A percentile compares a stretch with the other conserved stretches of the same genome.
Conservation (phyloP, 2,113 vertebrate genomes). For the Prunella fulvescens region DNA sequence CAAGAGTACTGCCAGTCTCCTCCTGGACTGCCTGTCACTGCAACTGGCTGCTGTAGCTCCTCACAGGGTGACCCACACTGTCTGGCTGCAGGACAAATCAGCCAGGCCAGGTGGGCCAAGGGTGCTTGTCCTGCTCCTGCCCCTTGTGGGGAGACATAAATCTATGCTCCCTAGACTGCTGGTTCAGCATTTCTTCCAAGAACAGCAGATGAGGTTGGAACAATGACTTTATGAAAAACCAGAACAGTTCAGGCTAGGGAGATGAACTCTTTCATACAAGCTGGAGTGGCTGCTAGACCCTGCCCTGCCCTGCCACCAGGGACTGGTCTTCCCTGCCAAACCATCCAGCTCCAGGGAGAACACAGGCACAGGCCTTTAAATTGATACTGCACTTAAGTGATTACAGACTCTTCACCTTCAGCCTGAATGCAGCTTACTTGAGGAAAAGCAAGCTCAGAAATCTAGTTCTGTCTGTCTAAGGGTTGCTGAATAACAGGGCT, state of each 20-base stretch:
- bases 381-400: neutral
- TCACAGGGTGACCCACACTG: neutral
- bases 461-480: neutral
- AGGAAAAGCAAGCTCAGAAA: neutral
- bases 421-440: neutral
- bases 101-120: neutral
- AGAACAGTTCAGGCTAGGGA: neutral
- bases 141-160: too few relatives aligned
- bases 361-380: neutral
- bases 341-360: neutral
- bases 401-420: conserved; percentile 1
- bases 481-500: neutral
- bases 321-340: neutral
- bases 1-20: neutral
- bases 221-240: neutral
- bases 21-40: neutral
- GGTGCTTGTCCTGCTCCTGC: neutral
- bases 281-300: neutral
- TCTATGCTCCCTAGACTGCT: neutral
- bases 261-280: neutral
- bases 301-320: neutral
- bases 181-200: neutral
- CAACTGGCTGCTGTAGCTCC: neutral
- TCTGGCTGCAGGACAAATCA: neutral
- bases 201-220: neutral